Evolutionary conservation across 2,797 vertebrate species (phyloP).

Genomic region (Phalanger gymnotis): DNA sequence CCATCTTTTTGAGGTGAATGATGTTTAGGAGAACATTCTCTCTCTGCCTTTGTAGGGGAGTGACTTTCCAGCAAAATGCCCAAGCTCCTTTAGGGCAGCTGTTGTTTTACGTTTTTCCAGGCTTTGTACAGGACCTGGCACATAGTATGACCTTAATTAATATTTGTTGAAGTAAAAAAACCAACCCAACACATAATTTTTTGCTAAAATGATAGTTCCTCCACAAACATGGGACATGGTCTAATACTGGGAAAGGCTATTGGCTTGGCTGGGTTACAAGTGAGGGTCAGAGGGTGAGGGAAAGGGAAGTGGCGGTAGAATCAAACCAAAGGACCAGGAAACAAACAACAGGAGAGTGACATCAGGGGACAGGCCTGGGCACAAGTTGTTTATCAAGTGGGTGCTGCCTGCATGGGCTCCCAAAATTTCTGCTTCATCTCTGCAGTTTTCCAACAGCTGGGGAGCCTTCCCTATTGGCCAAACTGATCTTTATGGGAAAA

Average conservation of each 20-base stretch:
- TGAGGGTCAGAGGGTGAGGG: neutral
- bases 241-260: neutral
- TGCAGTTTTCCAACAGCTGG: neutral
- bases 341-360: too few relatives aligned
- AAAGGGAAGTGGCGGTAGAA: too few relatives aligned
- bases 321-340: too few relatives aligned
- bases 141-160: too few relatives aligned
- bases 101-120: neutral
- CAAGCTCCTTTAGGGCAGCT: neutral
- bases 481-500: conserved; percentile 45
- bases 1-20: neutral
- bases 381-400: too few relatives aligned
- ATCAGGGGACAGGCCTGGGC: too few relatives aligned
- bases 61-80: neutral
- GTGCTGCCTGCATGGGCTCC: too few relatives aligned
- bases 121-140: neutral
- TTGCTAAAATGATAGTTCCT: too few relatives aligned
- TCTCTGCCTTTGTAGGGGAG: too few relatives aligned
- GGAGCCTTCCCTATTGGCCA: neutral
- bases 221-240: too few relatives aligned
- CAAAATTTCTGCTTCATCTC: too few relatives aligned
- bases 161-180: neutral
- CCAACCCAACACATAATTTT: neutral
- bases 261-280: neutral
- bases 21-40: too few relatives aligned